Evolutionary conservation across 37 sponge, comb jelly and placozoan species (phyloP).

Genomic region (Halichondria panicea): DNA sequence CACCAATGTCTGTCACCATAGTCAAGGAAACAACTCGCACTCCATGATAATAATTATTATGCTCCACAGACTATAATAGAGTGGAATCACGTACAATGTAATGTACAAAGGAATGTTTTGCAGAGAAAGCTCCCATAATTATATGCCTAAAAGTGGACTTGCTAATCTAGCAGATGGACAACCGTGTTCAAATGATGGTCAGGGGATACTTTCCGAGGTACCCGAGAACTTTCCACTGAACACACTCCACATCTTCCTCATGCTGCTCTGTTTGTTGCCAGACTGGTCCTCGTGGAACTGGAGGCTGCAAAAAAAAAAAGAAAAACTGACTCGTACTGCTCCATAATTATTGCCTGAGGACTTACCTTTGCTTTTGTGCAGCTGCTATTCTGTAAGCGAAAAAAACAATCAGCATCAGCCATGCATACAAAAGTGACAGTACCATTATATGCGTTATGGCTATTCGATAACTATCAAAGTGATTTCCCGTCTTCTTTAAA

Average conservation of each 20-base stretch:
- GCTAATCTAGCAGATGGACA: neutral
- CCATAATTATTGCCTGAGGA: neutral
- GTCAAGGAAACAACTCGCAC: slow-evolving; percentile 1
- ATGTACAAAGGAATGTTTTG: neutral
- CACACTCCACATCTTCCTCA: slow-evolving; percentile 82
- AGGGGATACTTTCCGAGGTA: slow-evolving; percentile 52
- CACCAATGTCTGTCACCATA: slow-evolving; percentile 44
- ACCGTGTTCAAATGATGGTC: neutral
- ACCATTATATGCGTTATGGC: too few species aligned
- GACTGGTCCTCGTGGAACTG: slow-evolving; percentile 14
- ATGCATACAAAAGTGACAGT: too few species aligned
- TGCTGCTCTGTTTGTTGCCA: slow-evolving; percentile 46
- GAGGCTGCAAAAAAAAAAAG: neutral
- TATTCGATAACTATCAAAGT: too few species aligned
- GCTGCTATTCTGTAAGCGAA: slow-evolving; percentile 5
- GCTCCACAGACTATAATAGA: too few species aligned
- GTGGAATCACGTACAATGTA: too few species aligned
- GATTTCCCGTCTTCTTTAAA: too few species aligned
- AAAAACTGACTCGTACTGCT: neutral
- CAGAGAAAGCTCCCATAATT: neutral
- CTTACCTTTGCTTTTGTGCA: slow-evolving; percentile 24
- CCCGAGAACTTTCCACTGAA: slow-evolving; percentile 73
- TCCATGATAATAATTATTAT: too few species aligned
- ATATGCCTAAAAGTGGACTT: neutral
- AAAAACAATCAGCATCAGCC: neutral